Conservation (phyloP, 1,140 invertebrate species). For the Heliconius hewitsoni region DNA sequence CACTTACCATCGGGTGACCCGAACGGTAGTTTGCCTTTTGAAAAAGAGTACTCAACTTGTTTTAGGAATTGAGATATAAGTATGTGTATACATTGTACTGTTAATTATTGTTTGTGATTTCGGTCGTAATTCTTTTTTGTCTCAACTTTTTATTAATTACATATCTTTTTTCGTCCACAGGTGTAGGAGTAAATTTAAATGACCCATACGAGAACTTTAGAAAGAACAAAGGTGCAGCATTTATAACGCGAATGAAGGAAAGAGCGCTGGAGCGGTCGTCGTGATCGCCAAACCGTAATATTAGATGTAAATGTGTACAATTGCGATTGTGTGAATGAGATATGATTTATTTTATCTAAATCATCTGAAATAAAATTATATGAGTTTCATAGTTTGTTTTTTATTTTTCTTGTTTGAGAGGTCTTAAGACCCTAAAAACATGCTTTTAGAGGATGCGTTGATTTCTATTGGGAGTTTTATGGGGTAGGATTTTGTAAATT, state of each 20-base stretch:
- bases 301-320: constrained; percentile 73
- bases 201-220: constrained; percentile 98
- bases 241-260: constrained; percentile 97
- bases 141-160: background rate
- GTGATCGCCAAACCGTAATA: constrained; percentile 53
- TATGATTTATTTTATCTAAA: constrained; percentile 79
- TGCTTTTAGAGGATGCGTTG: too few species aligned
- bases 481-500: too few species aligned
- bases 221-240: constrained; percentile 97
- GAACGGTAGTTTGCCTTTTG: too few species aligned
- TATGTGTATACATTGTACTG: too few species aligned
- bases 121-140: background rate
- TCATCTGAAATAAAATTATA: constrained; percentile 74
- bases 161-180: constrained; percentile 49
- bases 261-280: constrained; percentile 90
- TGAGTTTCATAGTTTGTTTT: constrained; percentile 49
- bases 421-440: too few species aligned
- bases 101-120: too few species aligned
- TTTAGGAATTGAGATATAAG: too few species aligned
- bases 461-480: too few species aligned
- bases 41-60: too few species aligned
- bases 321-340: constrained; percentile 66
- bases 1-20: too few species aligned
- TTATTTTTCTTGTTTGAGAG: background rate
- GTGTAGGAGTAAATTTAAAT: constrained; percentile 92